Conservation (phyloP, 2,797 vertebrate genomes). For the Melanotaenia nigrans region DNA sequence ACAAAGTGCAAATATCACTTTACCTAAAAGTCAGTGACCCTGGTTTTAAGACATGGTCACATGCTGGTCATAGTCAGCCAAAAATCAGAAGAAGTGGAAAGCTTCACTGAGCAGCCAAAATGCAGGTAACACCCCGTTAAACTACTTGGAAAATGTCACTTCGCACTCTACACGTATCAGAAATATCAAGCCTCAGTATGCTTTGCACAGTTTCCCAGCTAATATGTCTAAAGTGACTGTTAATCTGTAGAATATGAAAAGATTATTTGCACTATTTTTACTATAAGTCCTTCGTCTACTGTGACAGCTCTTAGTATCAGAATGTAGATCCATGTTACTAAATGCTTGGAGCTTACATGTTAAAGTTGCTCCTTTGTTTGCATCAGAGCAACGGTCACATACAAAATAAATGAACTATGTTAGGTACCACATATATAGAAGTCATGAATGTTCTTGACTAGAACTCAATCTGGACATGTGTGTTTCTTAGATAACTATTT, state of each 20-base stretch:
- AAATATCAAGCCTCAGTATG: conserved; percentile 25
- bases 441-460: background rate
- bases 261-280: conserved; percentile 45
- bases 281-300: conserved; percentile 30
- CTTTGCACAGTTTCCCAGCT: conserved; percentile 30
- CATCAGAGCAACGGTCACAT: conserved; percentile 14
- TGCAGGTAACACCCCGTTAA: conserved; percentile 72
- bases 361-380: conserved; percentile 33
- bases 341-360: conserved; percentile 21
- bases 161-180: conserved; percentile 60
- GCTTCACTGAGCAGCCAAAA: conserved; percentile 67
- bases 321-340: conserved; percentile 27
- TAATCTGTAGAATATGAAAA: conserved; percentile 56
- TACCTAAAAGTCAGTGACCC: conserved; percentile 52
- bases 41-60: conserved; percentile 46
- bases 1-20: conserved; percentile 4
- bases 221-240: conserved; percentile 57
- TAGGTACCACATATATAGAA: background rate
- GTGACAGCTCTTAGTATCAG: conserved; percentile 36
- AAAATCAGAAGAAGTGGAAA: conserved; percentile 58
- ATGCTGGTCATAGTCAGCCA: conserved; percentile 50
- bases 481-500: background rate
- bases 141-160: conserved; percentile 72
- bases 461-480: background rate
- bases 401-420: background rate